Conservation (phyloP, 2,797 vertebrate species). For the Argyrosomus regius region DNA sequence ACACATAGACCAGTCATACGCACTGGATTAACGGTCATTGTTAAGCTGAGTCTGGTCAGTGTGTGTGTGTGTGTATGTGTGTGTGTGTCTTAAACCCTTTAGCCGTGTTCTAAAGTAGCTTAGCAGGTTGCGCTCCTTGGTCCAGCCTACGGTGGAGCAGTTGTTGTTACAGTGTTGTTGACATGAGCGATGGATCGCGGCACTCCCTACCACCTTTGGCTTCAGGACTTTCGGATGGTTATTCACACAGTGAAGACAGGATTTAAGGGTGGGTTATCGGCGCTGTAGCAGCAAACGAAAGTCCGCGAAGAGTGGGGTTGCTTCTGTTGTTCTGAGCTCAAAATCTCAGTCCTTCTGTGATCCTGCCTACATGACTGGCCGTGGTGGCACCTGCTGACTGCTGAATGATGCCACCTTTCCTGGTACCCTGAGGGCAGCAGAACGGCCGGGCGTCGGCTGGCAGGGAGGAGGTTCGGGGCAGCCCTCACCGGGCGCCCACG, state of each 20-base stretch:
- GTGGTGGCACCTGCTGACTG: conserved; percentile 17
- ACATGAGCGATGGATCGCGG: conserved; percentile 39
- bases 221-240: conserved; percentile 22
- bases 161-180: conserved; percentile 36
- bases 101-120: conserved; percentile 82
- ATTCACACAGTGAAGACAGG: conserved; percentile 1
- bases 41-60: conserved; percentile 66
- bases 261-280: not conserved
- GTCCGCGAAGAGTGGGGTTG: not conserved
- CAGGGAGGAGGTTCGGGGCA: conserved; percentile 71
- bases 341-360: not conserved
- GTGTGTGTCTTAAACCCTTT: conserved; percentile 76
- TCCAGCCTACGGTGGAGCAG: conserved; percentile 49
- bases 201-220: not conserved
- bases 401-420: conserved; percentile 31
- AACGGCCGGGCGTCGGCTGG: conserved; percentile 74
- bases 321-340: conserved; percentile 15
- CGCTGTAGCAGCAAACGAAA: not conserved
- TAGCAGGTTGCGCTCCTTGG: conserved; percentile 68
- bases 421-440: conserved; percentile 64
- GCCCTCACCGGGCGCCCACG: conserved; percentile 70
- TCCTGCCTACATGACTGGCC: conserved; percentile 4
- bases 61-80: conserved; percentile 35
- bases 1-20: conserved; percentile 51
- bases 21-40: conserved; percentile 69